Conservation (phyloP, 2,797 vertebrate species). For the Notamacropus eugenii region DNA sequence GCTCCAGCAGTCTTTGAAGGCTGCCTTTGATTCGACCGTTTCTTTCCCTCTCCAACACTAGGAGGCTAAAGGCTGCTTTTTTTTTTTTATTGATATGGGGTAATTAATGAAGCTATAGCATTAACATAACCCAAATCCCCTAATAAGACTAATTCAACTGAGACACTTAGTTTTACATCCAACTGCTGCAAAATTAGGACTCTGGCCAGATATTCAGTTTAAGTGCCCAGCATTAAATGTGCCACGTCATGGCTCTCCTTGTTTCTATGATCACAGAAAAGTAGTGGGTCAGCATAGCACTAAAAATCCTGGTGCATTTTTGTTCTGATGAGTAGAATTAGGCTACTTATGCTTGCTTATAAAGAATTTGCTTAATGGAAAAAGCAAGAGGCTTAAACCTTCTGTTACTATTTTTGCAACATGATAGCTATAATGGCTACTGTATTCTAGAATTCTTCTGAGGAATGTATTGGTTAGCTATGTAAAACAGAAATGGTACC, state of each 20-base stretch:
- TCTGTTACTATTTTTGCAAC: background rate
- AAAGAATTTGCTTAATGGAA: conserved; percentile 23
- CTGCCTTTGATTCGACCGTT: conserved; percentile 95
- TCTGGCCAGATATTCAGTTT: conserved; percentile 19
- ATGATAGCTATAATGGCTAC: conserved; percentile 16
- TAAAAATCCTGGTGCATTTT: conserved; percentile 1
- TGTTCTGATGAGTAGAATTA: conserved; percentile 41
- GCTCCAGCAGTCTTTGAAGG: conserved; percentile 97
- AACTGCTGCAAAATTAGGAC: conserved; percentile 58
- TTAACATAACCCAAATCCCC: conserved; percentile 85
- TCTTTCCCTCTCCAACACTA: conserved; percentile 86
- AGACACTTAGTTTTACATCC: conserved; percentile 70
- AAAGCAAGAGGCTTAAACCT: background rate
- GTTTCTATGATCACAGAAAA: conserved; percentile 11
- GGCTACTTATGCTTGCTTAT: conserved; percentile 54
- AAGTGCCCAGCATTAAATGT: conserved; percentile 14
- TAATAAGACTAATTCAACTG: conserved; percentile 76
- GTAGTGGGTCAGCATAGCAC: background rate
- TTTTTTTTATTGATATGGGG: conserved; percentile 84
- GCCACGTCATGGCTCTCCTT: conserved; percentile 56
- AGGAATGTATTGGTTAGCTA: conserved; percentile 28
- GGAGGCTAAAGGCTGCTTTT: conserved; percentile 85
- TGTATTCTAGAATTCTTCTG: conserved; percentile 33
- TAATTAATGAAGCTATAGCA: conserved; percentile 88
- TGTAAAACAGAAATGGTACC: conserved; percentile 33